Conservation (phyloP, 2,888 invertebrate species). For the Lepidocyrtinus sp. region DNA sequence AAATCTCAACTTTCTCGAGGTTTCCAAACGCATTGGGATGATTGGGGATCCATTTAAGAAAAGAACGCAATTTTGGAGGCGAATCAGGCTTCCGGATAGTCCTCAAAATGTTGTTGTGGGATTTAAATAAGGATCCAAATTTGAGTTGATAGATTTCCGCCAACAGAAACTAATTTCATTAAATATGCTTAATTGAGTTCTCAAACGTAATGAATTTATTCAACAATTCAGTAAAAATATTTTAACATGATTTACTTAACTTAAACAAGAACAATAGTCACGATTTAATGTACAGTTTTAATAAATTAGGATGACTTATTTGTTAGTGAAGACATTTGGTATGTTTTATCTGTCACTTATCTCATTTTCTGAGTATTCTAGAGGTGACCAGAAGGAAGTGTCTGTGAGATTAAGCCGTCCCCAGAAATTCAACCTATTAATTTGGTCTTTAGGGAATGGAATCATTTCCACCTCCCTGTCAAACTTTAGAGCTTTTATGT, state of each 20-base stretch:
- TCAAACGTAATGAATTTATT: too few relatives aligned
- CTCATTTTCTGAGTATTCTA: too few relatives aligned
- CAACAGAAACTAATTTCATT: too few relatives aligned
- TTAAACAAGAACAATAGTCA: too few relatives aligned
- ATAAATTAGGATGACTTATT: too few relatives aligned
- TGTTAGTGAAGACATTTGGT: too few relatives aligned
- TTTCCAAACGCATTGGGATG: conserved; percentile 57
- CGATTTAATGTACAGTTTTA: too few relatives aligned
- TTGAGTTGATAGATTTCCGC: too few relatives aligned
- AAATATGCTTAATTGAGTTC: too few relatives aligned
- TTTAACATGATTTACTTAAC: too few relatives aligned
- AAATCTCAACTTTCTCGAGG: conserved; percentile 60
- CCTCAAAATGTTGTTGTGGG: conserved; percentile 31
- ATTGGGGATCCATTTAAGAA: conserved; percentile 56
- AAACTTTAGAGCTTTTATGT: conserved; percentile 53
- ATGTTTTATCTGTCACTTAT: not conserved
- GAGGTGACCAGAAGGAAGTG: conserved; percentile 3
- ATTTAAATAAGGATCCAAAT: too few relatives aligned
- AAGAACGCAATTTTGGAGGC: conserved; percentile 63
- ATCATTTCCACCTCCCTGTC: conserved; percentile 64
- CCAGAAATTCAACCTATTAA: conserved; percentile 51
- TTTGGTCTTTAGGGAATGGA: conserved; percentile 33
- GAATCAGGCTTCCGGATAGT: conserved; percentile 53
- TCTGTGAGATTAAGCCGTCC: conserved; percentile 47
- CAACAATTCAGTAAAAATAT: too few relatives aligned